Base-by-base conservation (phyloP, 2,888 invertebrate genomes). In the Trachelus stipa region DNA sequence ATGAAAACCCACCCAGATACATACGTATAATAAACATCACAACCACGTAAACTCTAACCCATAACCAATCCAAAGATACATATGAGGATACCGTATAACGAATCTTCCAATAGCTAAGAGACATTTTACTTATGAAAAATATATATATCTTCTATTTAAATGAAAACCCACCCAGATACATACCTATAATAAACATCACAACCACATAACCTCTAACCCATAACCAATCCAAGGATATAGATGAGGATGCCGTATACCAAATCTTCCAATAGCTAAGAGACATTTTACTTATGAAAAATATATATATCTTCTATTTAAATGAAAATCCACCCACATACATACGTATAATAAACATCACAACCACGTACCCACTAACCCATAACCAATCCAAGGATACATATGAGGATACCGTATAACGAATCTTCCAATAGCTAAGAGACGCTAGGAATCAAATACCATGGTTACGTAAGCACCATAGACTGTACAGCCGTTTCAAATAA, bases 401-500 rank as follows among this genome's bases (percentile, higher is more conserved):
- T 1, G 23, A 6, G 56, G 23, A 56, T 9, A 23, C 23, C 15
- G 40, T 23, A 40, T 6, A 40, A 6, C 6, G 56, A 23, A 23
- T 56, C 56, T 56, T 2, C 9, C 56, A 56, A 56, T 56, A 56
- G 56, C 23, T 6, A 6, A 9, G 56, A 56, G 56, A 56, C 56
- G 23, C 0, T 9, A 56, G 56, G 9, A 56, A 56, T 56, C 81
- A 80, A 84, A 83, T 79, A 80, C 82, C 80, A 82, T 80, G 85
- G 81, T 76, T 85, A 87, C 84, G 85, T 86, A 88, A 87, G 86
- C 85, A 83, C 79, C 84, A 9, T 56, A 56, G 56, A 56, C 9
- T 56, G 85, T 87, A 87, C 85, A 88, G 87, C 86, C 85, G 84
- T 85, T 84, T 85, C 87, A 86, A 86, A 88, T 86, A 86, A 87